Evolutionary conservation across 1,140 invertebrate species (phyloP), one percentile per base, ranked within the genome.

Genomic region (Zaprionus lachaisei): DNA sequence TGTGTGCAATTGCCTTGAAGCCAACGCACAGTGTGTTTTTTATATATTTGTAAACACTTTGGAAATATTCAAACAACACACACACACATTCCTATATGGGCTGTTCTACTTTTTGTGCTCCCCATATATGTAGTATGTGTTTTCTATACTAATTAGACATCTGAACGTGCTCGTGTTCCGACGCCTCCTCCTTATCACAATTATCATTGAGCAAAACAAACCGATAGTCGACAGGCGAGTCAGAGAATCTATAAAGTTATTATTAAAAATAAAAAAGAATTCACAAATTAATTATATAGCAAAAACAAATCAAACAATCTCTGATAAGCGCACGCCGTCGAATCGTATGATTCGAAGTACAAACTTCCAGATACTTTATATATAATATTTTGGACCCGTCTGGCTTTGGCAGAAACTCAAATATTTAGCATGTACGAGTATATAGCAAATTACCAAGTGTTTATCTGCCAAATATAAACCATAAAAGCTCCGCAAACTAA

Each of bases 31-130:
- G 56, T 55, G 55, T 41, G 61, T 69, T 67, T 76, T 83, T 83
- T 72, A 67, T 87, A 74, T 86, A 86, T 89, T 87, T 87, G 76
- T 83, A 89, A 79, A 68, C 61, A 82, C 55, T 86, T 83, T 80
- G 77, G 77, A 79, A 89, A 83, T 77, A 38, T 61, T 61, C 47
- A 49, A 20, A 49, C 41, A 47, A 6, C 41, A 65, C 37, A 41
- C 20, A 47, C 20, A 55, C 31, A 37, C 17, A 74, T 17, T 26
- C 28, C 28, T 20, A 57, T 61, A 41, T 67, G 28, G 44, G 56
- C 41, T 70, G 79, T 60, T 74, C 80, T 24, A 84, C 81, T 84
- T 84, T 80, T 22, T 7, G 31, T 49, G 34, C 22, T 47, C 31
- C 31, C 31, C 37, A 57, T 51, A 66, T 38, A 57, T 51, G 62